These are phyloP conservation scores for Coturnix japonica DNA, from an alignment of 2,113 vertebrate species.

Conservation along the genomic window DNA sequence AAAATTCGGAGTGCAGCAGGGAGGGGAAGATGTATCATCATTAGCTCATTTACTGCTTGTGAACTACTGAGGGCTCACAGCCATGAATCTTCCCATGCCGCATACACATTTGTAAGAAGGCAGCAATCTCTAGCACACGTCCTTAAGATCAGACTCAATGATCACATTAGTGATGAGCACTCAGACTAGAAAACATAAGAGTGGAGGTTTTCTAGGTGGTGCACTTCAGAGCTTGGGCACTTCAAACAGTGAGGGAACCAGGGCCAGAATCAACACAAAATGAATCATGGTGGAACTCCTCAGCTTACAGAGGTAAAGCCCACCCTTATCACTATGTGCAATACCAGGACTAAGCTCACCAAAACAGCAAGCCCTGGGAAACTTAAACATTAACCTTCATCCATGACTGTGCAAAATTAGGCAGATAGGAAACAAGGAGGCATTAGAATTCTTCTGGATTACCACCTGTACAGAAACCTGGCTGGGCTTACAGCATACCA, in stretches of 20 bases:
- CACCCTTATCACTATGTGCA: background rate
- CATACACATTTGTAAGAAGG: constrained; percentile 34
- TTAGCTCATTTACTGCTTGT: constrained; percentile 67
- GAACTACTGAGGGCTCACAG: constrained; percentile 48
- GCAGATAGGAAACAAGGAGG: background rate
- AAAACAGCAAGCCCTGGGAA: background rate
- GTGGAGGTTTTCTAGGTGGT: background rate
- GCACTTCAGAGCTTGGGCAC: rapidly evolving
- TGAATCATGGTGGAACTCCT: background rate
- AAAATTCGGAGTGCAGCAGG: constrained; percentile 64
- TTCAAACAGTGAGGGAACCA: background rate
- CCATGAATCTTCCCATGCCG: constrained; percentile 49
- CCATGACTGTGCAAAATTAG: background rate
- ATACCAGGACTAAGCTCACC: background rate
- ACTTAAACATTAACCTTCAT: background rate
- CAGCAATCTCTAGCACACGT: background rate
- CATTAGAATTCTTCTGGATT: background rate
- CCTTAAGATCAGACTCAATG: background rate
- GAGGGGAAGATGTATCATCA: constrained; percentile 69
- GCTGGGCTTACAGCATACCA: background rate
- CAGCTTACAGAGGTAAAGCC: background rate
- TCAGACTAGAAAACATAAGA: background rate
- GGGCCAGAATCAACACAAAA: rapidly evolving
- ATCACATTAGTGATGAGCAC: background rate
- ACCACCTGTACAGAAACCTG: background rate